phyloP scores from a whole-genome alignment of 2,113 vertebrate species.

The Lates calcarifer region DNA sequence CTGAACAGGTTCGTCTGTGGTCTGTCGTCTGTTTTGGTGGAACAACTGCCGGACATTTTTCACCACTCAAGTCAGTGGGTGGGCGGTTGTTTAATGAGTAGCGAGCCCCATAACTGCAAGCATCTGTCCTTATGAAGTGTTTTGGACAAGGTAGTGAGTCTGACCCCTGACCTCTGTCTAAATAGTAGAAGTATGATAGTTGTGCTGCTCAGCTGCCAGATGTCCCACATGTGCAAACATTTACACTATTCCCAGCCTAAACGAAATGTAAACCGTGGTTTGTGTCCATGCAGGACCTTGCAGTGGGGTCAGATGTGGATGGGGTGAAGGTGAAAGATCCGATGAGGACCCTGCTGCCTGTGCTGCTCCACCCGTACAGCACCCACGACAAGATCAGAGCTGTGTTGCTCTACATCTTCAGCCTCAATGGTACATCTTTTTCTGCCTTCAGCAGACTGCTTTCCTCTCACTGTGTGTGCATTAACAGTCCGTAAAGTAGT shows the following conservation, averaged over 20 bases:
- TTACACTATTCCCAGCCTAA: background rate
- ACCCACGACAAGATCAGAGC: slow-evolving; percentile 95
- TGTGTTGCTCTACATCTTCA: slow-evolving; percentile 97
- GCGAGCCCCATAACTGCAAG: too few relatives aligned
- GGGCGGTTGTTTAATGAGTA: background rate
- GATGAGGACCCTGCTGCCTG: slow-evolving; percentile 96
- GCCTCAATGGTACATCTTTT: slow-evolving; percentile 88
- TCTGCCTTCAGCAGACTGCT: background rate
- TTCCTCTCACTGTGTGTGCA: background rate
- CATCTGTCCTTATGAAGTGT: background rate
- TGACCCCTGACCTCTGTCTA: background rate
- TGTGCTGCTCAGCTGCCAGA: background rate
- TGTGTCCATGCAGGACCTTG: slow-evolving; percentile 88
- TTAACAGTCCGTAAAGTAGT: background rate
- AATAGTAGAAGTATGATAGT: background rate
- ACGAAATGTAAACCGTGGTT: background rate
- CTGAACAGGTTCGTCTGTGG: slow-evolving; percentile 89
- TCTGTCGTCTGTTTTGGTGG: background rate
- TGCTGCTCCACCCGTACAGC: slow-evolving; percentile 89
- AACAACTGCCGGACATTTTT: background rate
- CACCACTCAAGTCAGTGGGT: background rate
- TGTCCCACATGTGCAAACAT: background rate
- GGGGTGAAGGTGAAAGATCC: slow-evolving; percentile 94
- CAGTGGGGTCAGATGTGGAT: slow-evolving; percentile 93
- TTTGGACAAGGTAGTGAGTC: background rate